Evolutionary conservation across 2,797 vertebrate species (phyloP).

Genomic region (Tenualosa ilisha): DNA sequence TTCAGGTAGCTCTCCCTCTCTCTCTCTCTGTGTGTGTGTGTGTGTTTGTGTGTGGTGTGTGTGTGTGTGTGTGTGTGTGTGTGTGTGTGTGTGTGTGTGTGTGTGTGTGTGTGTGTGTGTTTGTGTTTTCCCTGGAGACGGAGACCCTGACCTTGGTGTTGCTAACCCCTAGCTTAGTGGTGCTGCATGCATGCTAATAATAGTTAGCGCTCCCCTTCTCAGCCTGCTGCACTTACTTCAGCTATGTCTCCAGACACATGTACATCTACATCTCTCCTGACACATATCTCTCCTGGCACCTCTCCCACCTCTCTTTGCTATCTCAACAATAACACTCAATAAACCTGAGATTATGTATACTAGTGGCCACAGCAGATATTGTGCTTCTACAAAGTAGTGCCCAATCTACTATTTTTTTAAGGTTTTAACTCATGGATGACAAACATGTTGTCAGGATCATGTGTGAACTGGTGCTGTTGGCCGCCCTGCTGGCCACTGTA

Average conservation of each 20-base stretch:
- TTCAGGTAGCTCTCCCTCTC: background rate
- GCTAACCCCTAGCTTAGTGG: background rate
- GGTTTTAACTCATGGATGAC: too few relatives aligned
- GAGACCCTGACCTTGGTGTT: conserved; percentile 10
- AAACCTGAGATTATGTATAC: too few relatives aligned
- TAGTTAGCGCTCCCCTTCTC: background rate
- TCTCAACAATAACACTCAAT: too few relatives aligned
- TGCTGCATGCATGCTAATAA: background rate
- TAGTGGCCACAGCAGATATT: too few relatives aligned
- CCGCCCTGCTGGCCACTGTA: too few relatives aligned
- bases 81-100: conserved; percentile 20
- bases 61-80: conserved; percentile 7
- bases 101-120: conserved; percentile 22
- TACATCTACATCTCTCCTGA: too few relatives aligned
- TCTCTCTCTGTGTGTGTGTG: background rate
- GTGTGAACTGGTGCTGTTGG: too few relatives aligned
- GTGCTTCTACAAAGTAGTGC: too few relatives aligned
- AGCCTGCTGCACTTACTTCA: background rate
- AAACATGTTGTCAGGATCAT: too few relatives aligned
- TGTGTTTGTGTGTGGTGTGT: conserved; percentile 26
- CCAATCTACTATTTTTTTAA: too few relatives aligned
- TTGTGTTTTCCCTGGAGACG: background rate
- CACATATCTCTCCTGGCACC: too few relatives aligned
- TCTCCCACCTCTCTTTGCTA: too few relatives aligned
- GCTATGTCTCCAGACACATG: background rate